Evolutionary conservation across 2,113 vertebrate species (phyloP), one percentile per base, ranked within the genome.

Genomic region (Spheniscus mendiculus): DNA sequence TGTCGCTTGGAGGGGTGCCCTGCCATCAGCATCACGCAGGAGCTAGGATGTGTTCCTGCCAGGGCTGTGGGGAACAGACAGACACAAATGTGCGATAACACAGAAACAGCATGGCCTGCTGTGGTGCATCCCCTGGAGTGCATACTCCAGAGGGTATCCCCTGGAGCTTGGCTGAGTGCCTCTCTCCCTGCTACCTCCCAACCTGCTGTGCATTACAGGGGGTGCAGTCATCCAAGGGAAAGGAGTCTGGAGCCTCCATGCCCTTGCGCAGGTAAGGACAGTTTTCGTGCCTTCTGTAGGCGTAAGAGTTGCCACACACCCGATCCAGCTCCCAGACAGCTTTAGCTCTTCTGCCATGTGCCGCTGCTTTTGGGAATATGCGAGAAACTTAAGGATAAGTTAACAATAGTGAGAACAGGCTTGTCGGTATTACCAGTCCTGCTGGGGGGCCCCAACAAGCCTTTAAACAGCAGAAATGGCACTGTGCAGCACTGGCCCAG

Each of bases 11-110:
- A 74, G 27, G 12, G 15, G 18, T 78, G 36, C 5, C 53, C 52
- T 63, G 52, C 47, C 63, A 61, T 6, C 71, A 76, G 32, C 25
- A 49, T 22, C 0, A 1, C 0, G 0, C 34, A 44, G 65, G 20
- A 83, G 26, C 10, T 70, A 6, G 58, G 52, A 44, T 0, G 0
- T 0, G 1, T 78, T 86, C 19, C 50, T 65, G 21, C 21, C 45
- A n/a, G 27, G 44, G 34, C 44, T 76, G 36, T 45, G n/a, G 18
- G 29, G 26, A 83, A 3, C n/a, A 45, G 52, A 50, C 8, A 7
- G 23, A 4, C 38, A n/a, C 36, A 15, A 18, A 3, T 8, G 17
- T 59, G 25, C 2, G 4, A 1, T 34, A 26, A 59, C 25, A 30
- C 23, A 47, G 52, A 44, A 70, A 32, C 4, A 40, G 21, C 19